Percentiles rank a stretch among this genome's conserved stretches.
phyloP scores from a whole-genome alignment of 2,797 vertebrate genomes.

The Gastrophryne carolinensis region DNA sequence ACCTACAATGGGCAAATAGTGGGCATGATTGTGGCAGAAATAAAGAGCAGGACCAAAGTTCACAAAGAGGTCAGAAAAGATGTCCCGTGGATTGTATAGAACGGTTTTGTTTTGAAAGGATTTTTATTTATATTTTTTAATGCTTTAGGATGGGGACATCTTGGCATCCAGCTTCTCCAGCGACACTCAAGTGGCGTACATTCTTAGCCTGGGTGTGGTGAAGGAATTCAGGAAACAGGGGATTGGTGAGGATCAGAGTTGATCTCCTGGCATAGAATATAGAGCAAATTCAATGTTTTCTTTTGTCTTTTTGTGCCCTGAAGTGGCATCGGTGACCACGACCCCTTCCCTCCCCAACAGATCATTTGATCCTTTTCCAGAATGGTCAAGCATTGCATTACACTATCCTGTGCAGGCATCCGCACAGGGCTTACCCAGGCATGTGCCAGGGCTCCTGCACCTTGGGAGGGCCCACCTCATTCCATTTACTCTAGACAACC shows the following conservation, averaged over 20 bases:
- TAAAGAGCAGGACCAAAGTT: slow-evolving; percentile 96
- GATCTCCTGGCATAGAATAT: no score
- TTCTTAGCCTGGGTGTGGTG: slow-evolving; percentile 95
- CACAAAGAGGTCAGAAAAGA: slow-evolving; percentile 88
- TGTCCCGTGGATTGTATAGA: not conserved
- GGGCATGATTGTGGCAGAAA: slow-evolving; percentile 99
- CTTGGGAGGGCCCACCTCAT: no score
- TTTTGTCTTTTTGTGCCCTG: no score
- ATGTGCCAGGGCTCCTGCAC: no score
- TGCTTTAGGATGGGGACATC: slow-evolving; percentile 92
- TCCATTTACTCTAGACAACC: no score
- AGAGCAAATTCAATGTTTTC: no score
- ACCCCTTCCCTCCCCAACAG: no score
- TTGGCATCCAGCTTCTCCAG: slow-evolving; percentile 94
- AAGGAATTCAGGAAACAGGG: slow-evolving; percentile 98
- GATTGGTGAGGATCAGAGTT: slow-evolving; percentile 80
- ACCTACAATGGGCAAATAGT: slow-evolving; percentile 92
- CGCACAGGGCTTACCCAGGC: no score
- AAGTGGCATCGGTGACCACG: no score
- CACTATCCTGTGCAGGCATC: no score
- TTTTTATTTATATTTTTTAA: slow-evolving; percentile 23
- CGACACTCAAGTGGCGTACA: slow-evolving; percentile 97
- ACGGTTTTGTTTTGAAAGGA: not conserved
- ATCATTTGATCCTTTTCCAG: no score
- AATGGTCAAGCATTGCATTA: no score